These are phyloP conservation scores for Abramis brama DNA, from an alignment of 2,113 vertebrate genomes.

Conservation along the genomic window DNA sequence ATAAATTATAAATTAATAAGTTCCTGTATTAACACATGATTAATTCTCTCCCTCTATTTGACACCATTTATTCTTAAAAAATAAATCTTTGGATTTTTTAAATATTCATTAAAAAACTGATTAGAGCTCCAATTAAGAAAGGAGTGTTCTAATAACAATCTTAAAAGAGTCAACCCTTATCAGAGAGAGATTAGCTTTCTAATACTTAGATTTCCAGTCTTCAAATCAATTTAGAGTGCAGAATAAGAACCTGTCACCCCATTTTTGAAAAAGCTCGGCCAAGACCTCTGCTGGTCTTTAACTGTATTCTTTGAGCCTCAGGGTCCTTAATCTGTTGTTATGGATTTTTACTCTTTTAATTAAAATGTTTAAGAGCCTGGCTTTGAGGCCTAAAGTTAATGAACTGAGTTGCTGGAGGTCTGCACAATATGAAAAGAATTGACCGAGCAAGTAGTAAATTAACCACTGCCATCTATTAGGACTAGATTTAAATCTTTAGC, in stretches of 20 bases:
- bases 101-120: not conserved
- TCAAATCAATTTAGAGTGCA: constrained; percentile 15
- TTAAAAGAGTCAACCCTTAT: not conserved
- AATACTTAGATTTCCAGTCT: constrained; percentile 1
- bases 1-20: not conserved
- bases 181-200: not conserved
- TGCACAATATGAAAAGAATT: constrained; percentile 26
- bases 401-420: constrained; percentile 40
- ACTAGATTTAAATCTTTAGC: constrained; percentile 15
- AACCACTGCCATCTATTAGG: constrained; percentile 9
- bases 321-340: constrained; percentile 40
- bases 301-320: constrained; percentile 28
- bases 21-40: not conserved
- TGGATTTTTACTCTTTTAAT: constrained; percentile 37
- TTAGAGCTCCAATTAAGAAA: not conserved
- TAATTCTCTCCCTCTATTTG: not conserved
- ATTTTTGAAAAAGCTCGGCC: constrained; percentile 31
- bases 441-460: constrained; percentile 20
- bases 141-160: not conserved
- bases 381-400: constrained; percentile 44
- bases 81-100: not conserved
- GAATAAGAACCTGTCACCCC: not conserved
- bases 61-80: not conserved
- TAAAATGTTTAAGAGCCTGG: constrained; percentile 35
- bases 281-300: constrained; percentile 41